Percentiles rank a stretch among this genome's conserved stretches.
Evolutionary conservation across 2,797 vertebrate genomes (phyloP).

Genomic region (Bovichtus variegatus): DNA sequence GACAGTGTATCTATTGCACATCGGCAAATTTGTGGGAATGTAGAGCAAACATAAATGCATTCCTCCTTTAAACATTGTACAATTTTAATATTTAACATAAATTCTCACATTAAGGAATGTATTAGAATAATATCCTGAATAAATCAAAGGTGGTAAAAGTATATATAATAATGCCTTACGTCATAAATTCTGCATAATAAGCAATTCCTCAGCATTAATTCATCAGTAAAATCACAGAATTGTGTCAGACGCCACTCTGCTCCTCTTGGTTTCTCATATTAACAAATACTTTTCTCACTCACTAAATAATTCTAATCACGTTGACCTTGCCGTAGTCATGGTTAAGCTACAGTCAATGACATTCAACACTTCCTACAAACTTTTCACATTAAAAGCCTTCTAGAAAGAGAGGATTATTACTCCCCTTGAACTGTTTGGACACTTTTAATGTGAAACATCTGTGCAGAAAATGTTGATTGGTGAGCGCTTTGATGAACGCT

Average conservation of each 20-base stretch:
- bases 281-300: conserved; percentile 5
- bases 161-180: neutral
- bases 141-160: neutral
- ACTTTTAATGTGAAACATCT: neutral
- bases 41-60: conserved; percentile 1
- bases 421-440: neutral
- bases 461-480: neutral
- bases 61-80: neutral
- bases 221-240: neutral
- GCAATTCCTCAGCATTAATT: neutral
- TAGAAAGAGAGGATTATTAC: neutral
- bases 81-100: neutral
- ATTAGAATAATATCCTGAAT: neutral
- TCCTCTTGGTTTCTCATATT: neutral
- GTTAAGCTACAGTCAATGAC: neutral
- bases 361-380: neutral
- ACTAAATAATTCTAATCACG: neutral
- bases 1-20: neutral
- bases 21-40: neutral
- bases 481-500: no score
- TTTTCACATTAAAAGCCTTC: neutral
- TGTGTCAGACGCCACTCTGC: neutral
- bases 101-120: neutral
- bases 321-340: neutral
- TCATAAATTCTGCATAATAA: neutral